Evolutionary conservation across 2,797 vertebrate genomes (phyloP).

Genomic region (Falco peregrinus): DNA sequence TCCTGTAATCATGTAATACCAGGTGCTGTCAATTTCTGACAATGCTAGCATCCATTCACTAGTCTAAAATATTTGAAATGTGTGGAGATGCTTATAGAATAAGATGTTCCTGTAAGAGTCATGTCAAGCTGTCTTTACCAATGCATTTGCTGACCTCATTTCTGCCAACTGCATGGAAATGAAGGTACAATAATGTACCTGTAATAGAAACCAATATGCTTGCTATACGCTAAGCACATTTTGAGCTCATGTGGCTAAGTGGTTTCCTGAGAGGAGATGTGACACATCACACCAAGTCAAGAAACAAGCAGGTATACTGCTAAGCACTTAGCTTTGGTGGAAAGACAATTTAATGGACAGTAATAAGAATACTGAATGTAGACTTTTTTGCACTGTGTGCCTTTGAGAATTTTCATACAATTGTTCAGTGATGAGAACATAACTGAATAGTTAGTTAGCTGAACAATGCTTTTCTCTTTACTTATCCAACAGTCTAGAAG

Average conservation of each 20-base stretch:
- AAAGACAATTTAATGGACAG: neutral
- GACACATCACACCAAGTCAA: neutral
- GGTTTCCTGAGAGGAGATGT: neutral
- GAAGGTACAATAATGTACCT: neutral
- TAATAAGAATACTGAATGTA: neutral
- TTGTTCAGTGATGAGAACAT: neutral
- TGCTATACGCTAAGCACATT: neutral
- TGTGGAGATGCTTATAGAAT: neutral
- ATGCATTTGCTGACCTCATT: neutral
- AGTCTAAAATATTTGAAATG: neutral
- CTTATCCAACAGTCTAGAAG: neutral
- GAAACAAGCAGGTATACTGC: neutral
- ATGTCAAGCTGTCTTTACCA: neutral
- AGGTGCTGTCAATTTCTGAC: neutral
- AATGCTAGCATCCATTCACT: neutral
- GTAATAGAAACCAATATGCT: neutral
- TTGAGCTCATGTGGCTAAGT: neutral
- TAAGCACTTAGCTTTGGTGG: neutral
- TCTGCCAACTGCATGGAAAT: neutral
- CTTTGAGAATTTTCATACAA: neutral
- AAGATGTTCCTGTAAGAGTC: neutral
- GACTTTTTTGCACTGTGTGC: neutral
- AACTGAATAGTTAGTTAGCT: neutral
- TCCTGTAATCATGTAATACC: neutral
- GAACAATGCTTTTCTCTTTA: neutral